Evolutionary conservation across 2,113 vertebrate species (phyloP).

Genomic region (Lagenorhynchus albirostris): DNA sequence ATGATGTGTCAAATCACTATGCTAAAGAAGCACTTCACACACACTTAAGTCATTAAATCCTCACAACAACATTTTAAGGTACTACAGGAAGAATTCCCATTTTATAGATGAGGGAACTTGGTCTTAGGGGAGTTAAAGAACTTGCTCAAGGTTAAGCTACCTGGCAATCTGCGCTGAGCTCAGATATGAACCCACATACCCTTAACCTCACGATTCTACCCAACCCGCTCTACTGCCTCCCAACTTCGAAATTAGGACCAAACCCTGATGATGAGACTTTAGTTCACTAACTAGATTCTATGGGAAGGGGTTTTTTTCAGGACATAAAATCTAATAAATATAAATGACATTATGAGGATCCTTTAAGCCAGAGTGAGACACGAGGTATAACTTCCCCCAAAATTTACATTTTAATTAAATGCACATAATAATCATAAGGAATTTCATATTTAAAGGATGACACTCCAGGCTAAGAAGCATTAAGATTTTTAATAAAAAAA

Average conservation of each 20-base stretch:
- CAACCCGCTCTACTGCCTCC: background rate
- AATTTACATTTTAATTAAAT: background rate
- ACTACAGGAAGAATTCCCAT: background rate
- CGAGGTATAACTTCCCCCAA: background rate
- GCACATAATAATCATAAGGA: background rate
- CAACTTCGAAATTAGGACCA: background rate
- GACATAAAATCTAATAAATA: slow-evolving; percentile 19
- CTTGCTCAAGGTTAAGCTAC: background rate
- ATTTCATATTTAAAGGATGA: background rate
- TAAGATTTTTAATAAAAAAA: slow-evolving; percentile 23
- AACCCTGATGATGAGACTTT: background rate
- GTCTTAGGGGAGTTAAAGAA: background rate
- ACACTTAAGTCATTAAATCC: background rate
- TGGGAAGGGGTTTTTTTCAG: background rate
- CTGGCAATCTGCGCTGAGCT: background rate
- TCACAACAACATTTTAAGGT: background rate
- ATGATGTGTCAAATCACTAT: background rate
- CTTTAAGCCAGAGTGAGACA: background rate
- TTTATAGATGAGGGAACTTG: background rate
- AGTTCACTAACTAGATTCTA: background rate
- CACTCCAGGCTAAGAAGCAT: background rate
- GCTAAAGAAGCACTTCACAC: background rate
- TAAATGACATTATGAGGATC: background rate
- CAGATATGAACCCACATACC: background rate
- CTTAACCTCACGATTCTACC: background rate